Conservation (phyloP, 2,113 vertebrate genomes). For the Aix galericulata region DNA sequence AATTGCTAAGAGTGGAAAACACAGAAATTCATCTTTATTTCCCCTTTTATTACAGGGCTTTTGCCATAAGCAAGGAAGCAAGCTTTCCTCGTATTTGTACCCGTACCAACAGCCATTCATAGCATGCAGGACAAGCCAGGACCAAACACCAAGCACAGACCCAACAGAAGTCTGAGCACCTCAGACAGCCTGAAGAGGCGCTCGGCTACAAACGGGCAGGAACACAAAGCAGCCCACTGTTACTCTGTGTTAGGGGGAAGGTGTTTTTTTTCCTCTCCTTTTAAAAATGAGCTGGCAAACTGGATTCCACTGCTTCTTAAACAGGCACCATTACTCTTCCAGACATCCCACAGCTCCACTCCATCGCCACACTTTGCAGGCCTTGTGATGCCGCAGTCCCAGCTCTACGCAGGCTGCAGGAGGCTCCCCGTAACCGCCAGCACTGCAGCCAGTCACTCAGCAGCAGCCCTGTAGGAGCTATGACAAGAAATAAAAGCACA, state of each 20-base stretch:
- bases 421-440: not conserved
- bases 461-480: not conserved
- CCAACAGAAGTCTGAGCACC: not conserved
- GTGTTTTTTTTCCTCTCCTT: not conserved
- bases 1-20: not conserved
- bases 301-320: not conserved
- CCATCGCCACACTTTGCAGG: not conserved
- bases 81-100: not conserved
- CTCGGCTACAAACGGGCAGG: not conserved
- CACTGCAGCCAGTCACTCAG: not conserved
- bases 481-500: accelerated
- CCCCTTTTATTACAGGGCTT: not conserved
- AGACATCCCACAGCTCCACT: not conserved
- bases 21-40: not conserved
- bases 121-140: not conserved
- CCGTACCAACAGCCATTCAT: not conserved
- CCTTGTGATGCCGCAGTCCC: accelerated
- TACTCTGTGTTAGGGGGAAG: not conserved
- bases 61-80: not conserved
- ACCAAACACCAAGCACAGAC: not conserved
- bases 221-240: not conserved
- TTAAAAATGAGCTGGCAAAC: not conserved
- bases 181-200: not conserved
- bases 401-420: accelerated
- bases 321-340: not conserved